Evolutionary conservation across 2,888 invertebrate genomes (phyloP).

Genomic region (Sinodicranocentrus sp.): DNA sequence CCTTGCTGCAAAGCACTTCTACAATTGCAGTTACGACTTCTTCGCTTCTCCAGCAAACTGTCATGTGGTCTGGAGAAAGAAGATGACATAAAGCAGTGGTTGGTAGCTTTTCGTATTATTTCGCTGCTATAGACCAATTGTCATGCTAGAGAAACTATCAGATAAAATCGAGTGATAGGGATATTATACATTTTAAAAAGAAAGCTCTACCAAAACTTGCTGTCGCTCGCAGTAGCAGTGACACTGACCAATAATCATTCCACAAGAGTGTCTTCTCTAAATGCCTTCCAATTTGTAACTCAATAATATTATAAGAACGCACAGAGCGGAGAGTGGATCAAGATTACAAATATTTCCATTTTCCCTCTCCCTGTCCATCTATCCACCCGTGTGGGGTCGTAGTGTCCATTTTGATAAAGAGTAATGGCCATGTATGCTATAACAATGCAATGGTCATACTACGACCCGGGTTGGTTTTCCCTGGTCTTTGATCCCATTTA

Average conservation of each 20-base stretch:
- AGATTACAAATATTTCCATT: conserved; percentile 12
- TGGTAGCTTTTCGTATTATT: no score
- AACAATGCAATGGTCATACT: conserved; percentile 50
- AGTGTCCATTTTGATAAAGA: conserved; percentile 55
- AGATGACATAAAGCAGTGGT: no score
- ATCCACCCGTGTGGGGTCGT: conserved; percentile 15
- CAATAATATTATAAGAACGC: conserved; percentile 27
- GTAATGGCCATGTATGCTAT: conserved; percentile 50
- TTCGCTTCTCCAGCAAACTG: neutral
- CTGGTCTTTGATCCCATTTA: conserved; percentile 59
- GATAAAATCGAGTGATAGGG: conserved; percentile 2
- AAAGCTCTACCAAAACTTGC: no score
- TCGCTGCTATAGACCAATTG: no score
- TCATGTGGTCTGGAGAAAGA: no score
- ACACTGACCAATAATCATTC: conserved; percentile 33
- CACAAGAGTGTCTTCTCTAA: conserved; percentile 21
- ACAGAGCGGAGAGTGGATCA: no score
- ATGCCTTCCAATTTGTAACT: conserved; percentile 59
- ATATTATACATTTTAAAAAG: neutral
- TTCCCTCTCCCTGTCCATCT: conserved; percentile 31
- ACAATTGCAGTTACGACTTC: neutral
- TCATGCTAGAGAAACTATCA: conserved; percentile 7
- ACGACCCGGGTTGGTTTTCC: no score
- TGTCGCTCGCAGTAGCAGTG: no score
- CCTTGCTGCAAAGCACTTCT: neutral